phyloP scores from a whole-genome alignment of 2,888 invertebrate species.

The Ormyrus pomaceus region DNA sequence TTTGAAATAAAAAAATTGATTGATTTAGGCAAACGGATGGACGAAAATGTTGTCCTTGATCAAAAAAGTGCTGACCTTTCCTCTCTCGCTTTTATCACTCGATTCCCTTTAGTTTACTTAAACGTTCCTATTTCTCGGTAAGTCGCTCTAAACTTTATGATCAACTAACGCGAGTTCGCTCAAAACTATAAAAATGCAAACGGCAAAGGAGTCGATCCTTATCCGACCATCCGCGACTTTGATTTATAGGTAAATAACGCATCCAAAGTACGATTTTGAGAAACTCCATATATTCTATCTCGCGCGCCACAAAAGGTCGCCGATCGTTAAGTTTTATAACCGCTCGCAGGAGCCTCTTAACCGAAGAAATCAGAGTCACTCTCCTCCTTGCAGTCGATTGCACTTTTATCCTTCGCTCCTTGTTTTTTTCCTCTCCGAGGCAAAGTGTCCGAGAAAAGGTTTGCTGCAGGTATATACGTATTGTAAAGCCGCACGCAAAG shows the following conservation, averaged over 20 bases:
- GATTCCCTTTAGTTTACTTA: no score
- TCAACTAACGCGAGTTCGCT: not conserved
- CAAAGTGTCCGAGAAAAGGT: constrained; percentile 26
- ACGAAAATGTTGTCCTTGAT: no score
- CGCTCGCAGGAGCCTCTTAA: constrained; percentile 27
- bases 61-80: no score
- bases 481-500: not conserved
- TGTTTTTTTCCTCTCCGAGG: not conserved
- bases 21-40: no score
- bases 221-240: constrained; percentile 29
- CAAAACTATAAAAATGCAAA: no score
- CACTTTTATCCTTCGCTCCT: constrained; percentile 36
- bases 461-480: constrained; percentile 29
- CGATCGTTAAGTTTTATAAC: constrained; percentile 57
- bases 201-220: not conserved
- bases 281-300: constrained; percentile 40
- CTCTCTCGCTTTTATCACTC: no score
- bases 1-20: no score
- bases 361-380: constrained; percentile 50
- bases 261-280: constrained; percentile 49
- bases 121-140: no score
- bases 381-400: constrained; percentile 28
- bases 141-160: no score
- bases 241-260: constrained; percentile 54
- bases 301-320: constrained; percentile 36